Conservation (phyloP, 2,797 vertebrate species). For the Tokudaia tokunoshimensis region DNA sequence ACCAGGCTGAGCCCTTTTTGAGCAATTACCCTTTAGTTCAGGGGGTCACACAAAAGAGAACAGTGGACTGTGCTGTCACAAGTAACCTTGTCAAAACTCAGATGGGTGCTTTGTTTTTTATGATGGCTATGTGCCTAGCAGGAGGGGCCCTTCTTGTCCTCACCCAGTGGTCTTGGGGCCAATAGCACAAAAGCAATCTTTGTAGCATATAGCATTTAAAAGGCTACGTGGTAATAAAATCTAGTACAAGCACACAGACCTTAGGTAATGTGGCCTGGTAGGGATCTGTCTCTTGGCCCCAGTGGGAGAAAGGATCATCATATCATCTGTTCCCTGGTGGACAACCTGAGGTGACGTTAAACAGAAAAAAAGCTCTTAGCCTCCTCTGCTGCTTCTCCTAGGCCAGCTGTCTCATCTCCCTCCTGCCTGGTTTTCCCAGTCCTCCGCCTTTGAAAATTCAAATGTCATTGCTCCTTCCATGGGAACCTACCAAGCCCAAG, state of each 20-base stretch:
- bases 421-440: background rate
- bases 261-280: background rate
- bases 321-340: background rate
- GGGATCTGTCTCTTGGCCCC: background rate
- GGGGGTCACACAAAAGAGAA: background rate
- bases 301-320: background rate
- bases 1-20: background rate
- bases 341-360: background rate
- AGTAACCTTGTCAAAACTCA: background rate
- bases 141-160: background rate
- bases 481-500: background rate
- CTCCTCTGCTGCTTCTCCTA: background rate
- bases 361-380: background rate
- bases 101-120: background rate
- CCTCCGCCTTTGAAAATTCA: constrained; percentile 17
- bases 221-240: constrained; percentile 16
- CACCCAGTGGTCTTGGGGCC: background rate
- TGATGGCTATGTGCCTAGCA: background rate
- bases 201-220: background rate
- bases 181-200: background rate
- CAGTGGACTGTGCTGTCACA: background rate
- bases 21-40: background rate
- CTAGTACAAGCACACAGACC: background rate
- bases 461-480: background rate
- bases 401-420: background rate